Evolutionary conservation across 2,113 vertebrate species (phyloP).

Genomic region (Poecile atricapillus): DNA sequence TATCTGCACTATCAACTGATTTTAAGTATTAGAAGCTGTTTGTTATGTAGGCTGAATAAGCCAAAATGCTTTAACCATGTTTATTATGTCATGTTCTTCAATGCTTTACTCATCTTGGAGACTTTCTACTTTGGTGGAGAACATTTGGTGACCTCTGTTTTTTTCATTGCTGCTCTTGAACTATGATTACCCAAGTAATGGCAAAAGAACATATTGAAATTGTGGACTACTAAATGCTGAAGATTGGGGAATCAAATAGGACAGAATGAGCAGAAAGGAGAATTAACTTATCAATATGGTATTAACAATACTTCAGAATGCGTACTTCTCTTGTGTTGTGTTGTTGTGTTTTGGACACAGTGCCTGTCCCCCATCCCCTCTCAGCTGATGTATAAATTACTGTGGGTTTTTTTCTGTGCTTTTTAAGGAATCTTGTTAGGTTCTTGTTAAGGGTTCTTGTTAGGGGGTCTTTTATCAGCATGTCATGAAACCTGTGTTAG

Average conservation of each 20-base stretch:
- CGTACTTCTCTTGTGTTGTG: neutral
- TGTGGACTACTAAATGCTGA: neutral
- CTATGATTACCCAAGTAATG: neutral
- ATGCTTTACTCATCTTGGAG: neutral
- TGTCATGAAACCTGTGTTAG: neutral
- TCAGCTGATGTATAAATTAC: neutral
- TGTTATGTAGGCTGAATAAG: neutral
- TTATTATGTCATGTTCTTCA: neutral
- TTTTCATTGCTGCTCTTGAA: neutral
- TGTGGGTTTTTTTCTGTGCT: neutral
- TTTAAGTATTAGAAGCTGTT: neutral
- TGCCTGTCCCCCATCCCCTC: neutral
- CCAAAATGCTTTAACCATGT: accelerated
- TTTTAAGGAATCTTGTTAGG: neutral
- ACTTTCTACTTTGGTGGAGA: neutral
- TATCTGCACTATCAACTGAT: neutral
- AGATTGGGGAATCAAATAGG: neutral
- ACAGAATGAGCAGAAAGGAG: neutral
- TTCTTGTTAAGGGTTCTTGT: neutral
- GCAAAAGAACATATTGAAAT: neutral
- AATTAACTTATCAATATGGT: neutral
- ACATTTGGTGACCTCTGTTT: neutral
- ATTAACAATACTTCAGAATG: neutral
- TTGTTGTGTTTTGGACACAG: neutral
- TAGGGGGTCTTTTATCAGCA: neutral